A percentile compares a stretch with the other conserved stretches of the same genome.
Evolutionary conservation across 2,888 invertebrate genomes (phyloP).

Genomic region (Aleiodes testaceus): DNA sequence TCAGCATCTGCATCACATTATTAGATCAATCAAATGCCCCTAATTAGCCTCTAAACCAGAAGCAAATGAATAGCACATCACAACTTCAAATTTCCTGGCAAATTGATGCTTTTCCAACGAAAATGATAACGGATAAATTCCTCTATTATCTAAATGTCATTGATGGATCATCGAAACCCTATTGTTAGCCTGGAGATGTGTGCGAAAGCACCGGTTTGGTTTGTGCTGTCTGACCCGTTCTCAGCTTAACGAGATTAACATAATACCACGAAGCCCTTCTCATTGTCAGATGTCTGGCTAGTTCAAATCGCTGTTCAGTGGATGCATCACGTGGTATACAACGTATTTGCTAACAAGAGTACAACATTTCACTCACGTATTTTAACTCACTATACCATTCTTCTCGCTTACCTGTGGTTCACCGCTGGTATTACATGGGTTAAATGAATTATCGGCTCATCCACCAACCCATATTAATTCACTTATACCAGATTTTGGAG

Average conservation of each 20-base stretch:
- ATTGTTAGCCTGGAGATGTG: not conserved
- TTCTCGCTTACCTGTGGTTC: too few relatives aligned
- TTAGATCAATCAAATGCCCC: too few relatives aligned
- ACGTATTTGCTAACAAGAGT: conserved; percentile 30
- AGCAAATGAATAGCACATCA: too few relatives aligned
- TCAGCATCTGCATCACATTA: too few relatives aligned
- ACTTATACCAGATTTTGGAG: too few relatives aligned
- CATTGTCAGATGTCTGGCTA: conserved; percentile 56
- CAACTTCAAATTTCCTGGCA: too few relatives aligned
- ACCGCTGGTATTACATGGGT: conserved; percentile 5
- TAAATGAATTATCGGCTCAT: conserved; percentile 33
- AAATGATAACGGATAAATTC: not conserved
- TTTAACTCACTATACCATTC: not conserved
- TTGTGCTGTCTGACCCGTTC: conserved; percentile 62
- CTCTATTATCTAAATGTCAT: not conserved
- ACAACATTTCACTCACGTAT: conserved; percentile 38
- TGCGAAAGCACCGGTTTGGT: conserved; percentile 1
- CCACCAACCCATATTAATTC: too few relatives aligned
- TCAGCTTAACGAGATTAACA: conserved; percentile 69
- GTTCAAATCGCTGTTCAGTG: conserved; percentile 24
- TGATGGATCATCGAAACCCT: conserved; percentile 13
- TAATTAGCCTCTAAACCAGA: too few relatives aligned
- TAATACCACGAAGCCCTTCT: conserved; percentile 69
- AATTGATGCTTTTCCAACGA: too few relatives aligned
- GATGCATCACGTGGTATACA: conserved; percentile 23